Evolutionary conservation across 2,797 vertebrate species (phyloP), one percentile per base, ranked within the genome.

Genomic region (Spinibarbus caldwelli): DNA sequence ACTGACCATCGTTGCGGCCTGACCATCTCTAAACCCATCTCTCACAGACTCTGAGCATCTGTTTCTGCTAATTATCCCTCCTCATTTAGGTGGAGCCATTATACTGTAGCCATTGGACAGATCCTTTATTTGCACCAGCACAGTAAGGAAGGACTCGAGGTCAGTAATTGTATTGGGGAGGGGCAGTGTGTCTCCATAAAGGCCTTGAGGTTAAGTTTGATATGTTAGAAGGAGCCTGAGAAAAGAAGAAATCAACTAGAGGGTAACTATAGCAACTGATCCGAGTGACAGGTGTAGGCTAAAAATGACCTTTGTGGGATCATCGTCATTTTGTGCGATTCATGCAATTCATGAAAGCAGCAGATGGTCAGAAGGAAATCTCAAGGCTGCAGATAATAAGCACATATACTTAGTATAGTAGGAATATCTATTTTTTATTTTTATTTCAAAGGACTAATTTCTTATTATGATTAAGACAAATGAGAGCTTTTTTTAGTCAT

Each of bases 261-360:
- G 19, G 54, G 66, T 79, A 72, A 62, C 76, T 70, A 78, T 84
- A 77, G 82, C 76, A 85, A 79, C 76, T 36, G 76, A 72, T 79
- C 52, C 66, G 6, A 31, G 34, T 57, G 82, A 84, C 82, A 78
- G 47, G 45, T 84, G 73, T 54, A 49, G 59, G 73, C 47, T 54
- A 54, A 54, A 77, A 79, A 38, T 38, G 52, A 72, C 26, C 54
- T 85, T 70, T 62, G 36, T 19, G 66, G 26, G 38, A 57, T 45
- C 17, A 9, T 36, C 17, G 21, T 47, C 75, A 38, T 47, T 49
- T 21, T 59, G 36, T 19, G 43, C 59, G 21, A 21, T 54, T 49
- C 5, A 23, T 41, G 45, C 41, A 10, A 29, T 41, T 45, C 38
- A n/a, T 19, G 52, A 54, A 59, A 75, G 82, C 6, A 38, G 52